These are phyloP conservation scores for Tetrax tetrax DNA, from an alignment of 2,113 vertebrate species.

Conservation along the genomic window DNA sequence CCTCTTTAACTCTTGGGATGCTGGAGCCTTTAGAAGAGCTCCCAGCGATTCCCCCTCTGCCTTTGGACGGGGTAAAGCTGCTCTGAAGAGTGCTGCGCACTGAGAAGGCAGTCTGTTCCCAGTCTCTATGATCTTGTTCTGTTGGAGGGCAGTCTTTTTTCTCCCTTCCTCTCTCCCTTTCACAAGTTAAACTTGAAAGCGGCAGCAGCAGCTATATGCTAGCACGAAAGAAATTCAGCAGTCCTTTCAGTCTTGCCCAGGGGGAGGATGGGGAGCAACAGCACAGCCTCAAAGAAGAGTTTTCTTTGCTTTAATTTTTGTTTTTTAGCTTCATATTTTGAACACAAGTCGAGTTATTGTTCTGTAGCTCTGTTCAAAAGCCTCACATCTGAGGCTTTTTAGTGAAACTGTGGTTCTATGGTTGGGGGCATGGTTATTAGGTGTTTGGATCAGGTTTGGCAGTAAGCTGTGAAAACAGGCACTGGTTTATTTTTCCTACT, in stretches of 20 bases:
- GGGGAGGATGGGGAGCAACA: constrained; percentile 50
- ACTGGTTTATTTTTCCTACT: constrained; percentile 84
- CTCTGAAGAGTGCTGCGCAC: background rate
- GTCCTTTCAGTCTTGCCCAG: constrained; percentile 68
- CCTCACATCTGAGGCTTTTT: constrained; percentile 72
- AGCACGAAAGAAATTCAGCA: constrained; percentile 58
- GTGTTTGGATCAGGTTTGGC: constrained; percentile 78
- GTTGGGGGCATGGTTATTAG: constrained; percentile 69
- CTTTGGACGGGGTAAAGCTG: background rate
- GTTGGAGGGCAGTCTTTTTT: constrained; percentile 64
- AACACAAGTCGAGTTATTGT: constrained; percentile 87
- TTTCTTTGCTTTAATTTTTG: constrained; percentile 82
- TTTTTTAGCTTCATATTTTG: constrained; percentile 78
- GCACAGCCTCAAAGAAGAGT: constrained; percentile 76
- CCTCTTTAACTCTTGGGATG: constrained; percentile 1
- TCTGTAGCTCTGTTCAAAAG: constrained; percentile 76
- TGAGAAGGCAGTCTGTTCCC: background rate
- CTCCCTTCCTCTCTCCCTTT: constrained; percentile 5
- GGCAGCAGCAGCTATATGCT: constrained; percentile 16
- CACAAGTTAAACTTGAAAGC: constrained; percentile 73
- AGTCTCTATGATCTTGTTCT: constrained; percentile 58
- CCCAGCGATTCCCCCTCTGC: background rate
- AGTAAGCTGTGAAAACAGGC: constrained; percentile 83
- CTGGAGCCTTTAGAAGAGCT: background rate
- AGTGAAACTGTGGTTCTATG: constrained; percentile 47